Evolutionary conservation across 2,797 vertebrate genomes (phyloP).

Genomic region (Gephyroberyx darwinii): DNA sequence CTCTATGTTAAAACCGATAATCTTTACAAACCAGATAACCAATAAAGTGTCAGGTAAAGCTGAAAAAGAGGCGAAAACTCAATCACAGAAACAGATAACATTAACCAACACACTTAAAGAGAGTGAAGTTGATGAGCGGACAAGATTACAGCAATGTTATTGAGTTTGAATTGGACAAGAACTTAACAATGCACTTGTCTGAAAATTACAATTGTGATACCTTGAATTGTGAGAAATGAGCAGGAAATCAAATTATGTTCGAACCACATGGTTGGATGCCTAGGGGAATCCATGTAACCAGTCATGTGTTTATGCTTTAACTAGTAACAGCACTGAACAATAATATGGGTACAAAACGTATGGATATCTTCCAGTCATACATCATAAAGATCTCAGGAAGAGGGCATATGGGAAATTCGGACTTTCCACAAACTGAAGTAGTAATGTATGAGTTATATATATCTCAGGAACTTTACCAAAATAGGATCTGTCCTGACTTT

Average conservation of each 20-base stretch:
- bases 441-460: neutral
- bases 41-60: conserved; percentile 95
- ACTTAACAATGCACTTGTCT: conserved; percentile 89
- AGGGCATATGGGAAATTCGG: conserved; percentile 24
- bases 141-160: conserved; percentile 91
- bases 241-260: conserved; percentile 74
- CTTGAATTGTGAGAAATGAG: conserved; percentile 73
- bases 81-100: conserved; percentile 95
- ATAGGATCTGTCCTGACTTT: too few species aligned
- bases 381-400: conserved; percentile 26
- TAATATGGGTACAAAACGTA: conserved; percentile 50
- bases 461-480: too few species aligned
- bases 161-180: conserved; percentile 92
- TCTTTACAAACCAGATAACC: conserved; percentile 99
- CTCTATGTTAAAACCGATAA: conserved; percentile 89
- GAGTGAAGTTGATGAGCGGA: conserved; percentile 83
- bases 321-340: conserved; percentile 71
- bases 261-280: conserved; percentile 64
- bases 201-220: conserved; percentile 81
- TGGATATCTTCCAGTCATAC: conserved; percentile 37
- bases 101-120: conserved; percentile 89
- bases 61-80: conserved; percentile 97
- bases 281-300: conserved; percentile 72
- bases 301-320: conserved; percentile 71
- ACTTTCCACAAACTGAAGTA: conserved; percentile 17